A percentile compares a stretch with the other conserved stretches of the same genome.
Evolutionary conservation across 2,888 invertebrate genomes (phyloP).

Genomic region (Carpatolechia fugitivella): DNA sequence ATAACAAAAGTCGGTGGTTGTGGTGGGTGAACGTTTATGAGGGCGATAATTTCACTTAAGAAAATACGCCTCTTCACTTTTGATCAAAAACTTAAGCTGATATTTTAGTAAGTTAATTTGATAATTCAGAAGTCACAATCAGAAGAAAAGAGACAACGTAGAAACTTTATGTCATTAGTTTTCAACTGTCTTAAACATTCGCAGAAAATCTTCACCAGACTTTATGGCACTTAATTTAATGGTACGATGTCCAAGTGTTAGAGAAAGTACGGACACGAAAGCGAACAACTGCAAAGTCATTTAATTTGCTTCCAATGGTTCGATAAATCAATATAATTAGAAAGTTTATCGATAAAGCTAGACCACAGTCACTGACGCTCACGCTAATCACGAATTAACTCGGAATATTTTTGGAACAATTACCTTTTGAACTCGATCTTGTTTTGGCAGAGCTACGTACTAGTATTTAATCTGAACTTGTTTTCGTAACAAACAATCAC

Average conservation of each 20-base stretch:
- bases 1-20: too few relatives aligned
- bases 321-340: slow-evolving; percentile 52
- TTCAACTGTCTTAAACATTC: background rate
- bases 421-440: background rate
- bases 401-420: slow-evolving; percentile 1
- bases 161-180: too few relatives aligned
- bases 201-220: slow-evolving; percentile 7
- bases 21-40: too few relatives aligned
- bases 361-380: background rate
- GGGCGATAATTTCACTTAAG: too few relatives aligned
- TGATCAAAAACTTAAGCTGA: too few relatives aligned
- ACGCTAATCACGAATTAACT: background rate
- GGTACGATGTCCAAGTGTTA: slow-evolving; percentile 44
- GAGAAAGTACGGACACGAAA: slow-evolving; percentile 57
- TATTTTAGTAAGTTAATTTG: too few relatives aligned
- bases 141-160: too few relatives aligned
- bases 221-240: slow-evolving; percentile 39
- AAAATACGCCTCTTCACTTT: too few relatives aligned
- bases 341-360: slow-evolving; percentile 60
- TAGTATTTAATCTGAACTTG: too few relatives aligned
- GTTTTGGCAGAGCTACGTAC: too few relatives aligned
- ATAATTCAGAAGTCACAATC: too few relatives aligned
- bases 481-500: background rate
- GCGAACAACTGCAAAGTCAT: slow-evolving; percentile 44
- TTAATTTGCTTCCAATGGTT: slow-evolving; percentile 40